Evolutionary conservation across 2,888 invertebrate genomes (phyloP).

Genomic region (Cephus pygmeus): DNA sequence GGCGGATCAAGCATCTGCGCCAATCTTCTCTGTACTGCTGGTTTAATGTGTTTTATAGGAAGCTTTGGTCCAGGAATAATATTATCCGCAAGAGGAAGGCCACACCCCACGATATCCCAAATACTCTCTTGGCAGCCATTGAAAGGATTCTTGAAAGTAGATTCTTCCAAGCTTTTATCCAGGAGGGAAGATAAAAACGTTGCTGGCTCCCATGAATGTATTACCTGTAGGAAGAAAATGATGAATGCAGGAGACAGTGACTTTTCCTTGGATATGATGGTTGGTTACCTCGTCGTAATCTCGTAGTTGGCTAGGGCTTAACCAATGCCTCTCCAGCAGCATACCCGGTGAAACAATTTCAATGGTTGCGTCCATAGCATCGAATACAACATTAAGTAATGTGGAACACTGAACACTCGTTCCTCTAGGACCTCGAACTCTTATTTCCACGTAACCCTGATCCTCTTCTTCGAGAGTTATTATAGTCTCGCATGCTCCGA

Average conservation of each 20-base stretch:
- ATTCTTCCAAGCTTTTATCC: slow-evolving; percentile 57
- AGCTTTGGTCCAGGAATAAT: slow-evolving; percentile 59
- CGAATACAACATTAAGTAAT: slow-evolving; percentile 76
- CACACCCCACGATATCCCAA: slow-evolving; percentile 61
- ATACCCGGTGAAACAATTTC: slow-evolving; percentile 76
- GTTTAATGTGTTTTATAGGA: slow-evolving; percentile 70
- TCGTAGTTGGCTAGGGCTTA: slow-evolving; percentile 72
- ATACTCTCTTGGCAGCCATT: slow-evolving; percentile 59
- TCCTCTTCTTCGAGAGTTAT: slow-evolving; percentile 72
- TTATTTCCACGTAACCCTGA: slow-evolving; percentile 73
- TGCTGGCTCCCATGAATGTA: slow-evolving; percentile 61
- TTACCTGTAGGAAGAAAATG: slow-evolving; percentile 35
- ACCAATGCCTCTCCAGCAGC: slow-evolving; percentile 73
- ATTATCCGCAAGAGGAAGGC: slow-evolving; percentile 52
- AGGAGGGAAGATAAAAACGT: slow-evolving; percentile 54
- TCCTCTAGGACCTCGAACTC: slow-evolving; percentile 74
- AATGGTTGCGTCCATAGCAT: slow-evolving; percentile 72
- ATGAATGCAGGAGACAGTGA: background rate
- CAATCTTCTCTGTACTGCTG: slow-evolving; percentile 72
- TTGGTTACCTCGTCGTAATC: slow-evolving; percentile 58
- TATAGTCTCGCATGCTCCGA: slow-evolving; percentile 76
- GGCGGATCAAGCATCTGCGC: slow-evolving; percentile 79
- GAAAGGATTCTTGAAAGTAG: slow-evolving; percentile 59
- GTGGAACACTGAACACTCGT: slow-evolving; percentile 73
- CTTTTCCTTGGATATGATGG: background rate